A percentile compares a stretch with the other conserved stretches of the same genome.
phyloP scores from a whole-genome alignment of 2,797 vertebrate species.

The Chelonia mydas region DNA sequence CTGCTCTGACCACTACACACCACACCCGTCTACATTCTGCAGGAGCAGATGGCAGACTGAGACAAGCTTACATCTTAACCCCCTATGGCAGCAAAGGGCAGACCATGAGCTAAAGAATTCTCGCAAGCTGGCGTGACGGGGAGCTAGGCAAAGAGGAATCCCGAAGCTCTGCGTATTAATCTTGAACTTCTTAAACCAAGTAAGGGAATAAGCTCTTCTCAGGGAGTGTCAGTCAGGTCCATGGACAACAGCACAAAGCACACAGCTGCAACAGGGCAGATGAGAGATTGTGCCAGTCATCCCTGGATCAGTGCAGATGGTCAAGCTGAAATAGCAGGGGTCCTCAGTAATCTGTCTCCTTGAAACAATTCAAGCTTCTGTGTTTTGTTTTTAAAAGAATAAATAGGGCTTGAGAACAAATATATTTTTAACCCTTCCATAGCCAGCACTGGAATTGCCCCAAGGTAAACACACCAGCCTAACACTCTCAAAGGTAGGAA shows the following conservation, averaged over 20 bases:
- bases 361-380: background rate
- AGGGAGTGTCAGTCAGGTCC: background rate
- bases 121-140: background rate
- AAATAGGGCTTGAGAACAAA: background rate
- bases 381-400: background rate
- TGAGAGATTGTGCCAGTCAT: background rate
- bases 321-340: background rate
- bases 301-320: background rate
- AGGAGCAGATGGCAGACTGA: constrained; percentile 40
- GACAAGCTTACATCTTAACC: background rate
- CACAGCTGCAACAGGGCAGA: background rate
- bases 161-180: background rate
- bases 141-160: background rate
- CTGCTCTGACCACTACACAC: background rate
- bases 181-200: background rate
- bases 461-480: background rate
- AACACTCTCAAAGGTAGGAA: background rate
- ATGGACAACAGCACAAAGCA: no score
- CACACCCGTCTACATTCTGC: rapidly evolving
- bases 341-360: background rate
- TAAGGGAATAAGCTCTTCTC: background rate
- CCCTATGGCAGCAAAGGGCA: background rate
- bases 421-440: background rate
- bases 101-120: background rate
- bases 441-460: background rate